Evolutionary conservation across 2,888 invertebrate genomes (phyloP).

Genomic region (Odontocolon sp.): DNA sequence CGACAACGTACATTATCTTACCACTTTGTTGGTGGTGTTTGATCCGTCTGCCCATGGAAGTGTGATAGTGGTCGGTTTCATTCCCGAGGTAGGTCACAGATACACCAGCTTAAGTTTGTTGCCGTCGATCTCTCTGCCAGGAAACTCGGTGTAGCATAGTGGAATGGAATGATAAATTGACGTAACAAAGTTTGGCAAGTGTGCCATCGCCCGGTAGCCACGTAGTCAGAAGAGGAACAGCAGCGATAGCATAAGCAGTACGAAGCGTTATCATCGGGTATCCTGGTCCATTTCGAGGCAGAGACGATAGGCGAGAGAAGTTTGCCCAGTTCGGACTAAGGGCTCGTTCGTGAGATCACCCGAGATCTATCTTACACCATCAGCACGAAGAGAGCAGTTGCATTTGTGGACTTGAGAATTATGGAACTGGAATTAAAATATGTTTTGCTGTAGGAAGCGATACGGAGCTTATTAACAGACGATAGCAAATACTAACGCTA

Average conservation of each 20-base stretch:
- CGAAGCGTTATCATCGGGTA: too few relatives aligned
- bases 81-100: too few relatives aligned
- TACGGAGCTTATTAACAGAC: neutral
- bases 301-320: too few relatives aligned
- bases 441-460: neutral
- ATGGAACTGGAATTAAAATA: neutral
- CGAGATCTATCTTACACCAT: neutral
- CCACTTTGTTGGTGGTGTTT: neutral
- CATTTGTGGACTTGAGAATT: neutral
- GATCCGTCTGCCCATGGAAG: constrained; percentile 10
- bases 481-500: too few relatives aligned
- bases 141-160: neutral
- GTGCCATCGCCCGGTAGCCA: neutral
- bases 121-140: constrained; percentile 7
- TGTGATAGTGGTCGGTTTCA: too few relatives aligned
- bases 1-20: constrained; percentile 14
- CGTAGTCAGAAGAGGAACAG: constrained; percentile 4
- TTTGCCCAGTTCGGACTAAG: too few relatives aligned
- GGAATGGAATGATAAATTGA: constrained; percentile 32
- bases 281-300: too few relatives aligned
- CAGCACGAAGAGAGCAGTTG: neutral
- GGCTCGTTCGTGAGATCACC: neutral
- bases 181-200: constrained; percentile 37
- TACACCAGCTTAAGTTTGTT: constrained; percentile 10
- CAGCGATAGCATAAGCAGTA: constrained; percentile 4